Base-by-base conservation (phyloP, 2,888 invertebrate species). In the Microdon myrmicae region DNA sequence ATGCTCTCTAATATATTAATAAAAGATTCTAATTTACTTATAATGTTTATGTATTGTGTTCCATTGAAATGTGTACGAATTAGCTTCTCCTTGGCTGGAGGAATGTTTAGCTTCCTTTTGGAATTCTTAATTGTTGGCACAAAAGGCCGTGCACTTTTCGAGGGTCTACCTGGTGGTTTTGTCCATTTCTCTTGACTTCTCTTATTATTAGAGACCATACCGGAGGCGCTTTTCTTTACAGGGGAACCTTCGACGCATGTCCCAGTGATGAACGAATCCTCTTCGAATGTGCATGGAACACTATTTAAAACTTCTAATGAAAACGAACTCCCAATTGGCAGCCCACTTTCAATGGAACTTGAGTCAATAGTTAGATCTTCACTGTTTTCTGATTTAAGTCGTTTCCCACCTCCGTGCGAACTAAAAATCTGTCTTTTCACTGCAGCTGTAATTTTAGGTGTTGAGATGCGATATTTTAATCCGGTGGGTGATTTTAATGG, bases 91-190 rank as follows among this genome's bases (percentile, higher is more conserved):
- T 38, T 12, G 5, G 14, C 26, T 34, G 49, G 41, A 10, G 32
- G 25, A 32, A 64, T 64, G 2, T 56, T 47, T 19, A 64, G 23
- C 38, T 58, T 64, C 23, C 56, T 35, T 19, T 56, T 64, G 1
- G 56, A 56, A 8, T 37, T 51, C 25, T 25, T 47, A 2, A 45
- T 28, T 6, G 19, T 12, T 6, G 64, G 56, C 1, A 29, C 8
- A 8, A 51, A 38, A 4, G 37, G 35, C 34, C 37, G 37, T 1
- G 37, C 22, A 2, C 19, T 17, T 37, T 64, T 64, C 2, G 35
- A 26, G 7, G 64, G 64, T 6, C 58, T 37, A 25, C 43, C 51
- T 0, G 64, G 64, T 13, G 22, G 23, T 6, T 31, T 39, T 2
- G n/a, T 31, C 12, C 6, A 2, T n/a, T 22, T 12, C 2, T 47